Evolutionary conservation across 2,888 invertebrate genomes (phyloP).

Genomic region (Yponomeuta sedellus): DNA sequence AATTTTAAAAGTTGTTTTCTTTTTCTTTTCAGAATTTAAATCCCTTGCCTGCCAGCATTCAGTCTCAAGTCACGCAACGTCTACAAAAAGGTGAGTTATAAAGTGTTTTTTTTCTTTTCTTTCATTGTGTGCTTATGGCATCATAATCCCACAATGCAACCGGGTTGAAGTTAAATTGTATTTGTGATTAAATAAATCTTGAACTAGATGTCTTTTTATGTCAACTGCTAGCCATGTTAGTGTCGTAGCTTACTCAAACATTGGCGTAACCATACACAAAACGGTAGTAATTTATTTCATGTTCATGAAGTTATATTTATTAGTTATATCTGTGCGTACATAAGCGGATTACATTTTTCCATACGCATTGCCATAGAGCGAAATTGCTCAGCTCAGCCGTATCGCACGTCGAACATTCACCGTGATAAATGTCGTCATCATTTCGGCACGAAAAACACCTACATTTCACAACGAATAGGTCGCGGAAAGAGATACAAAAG

Average conservation of each 20-base stretch:
- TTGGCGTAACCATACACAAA: too few species aligned
- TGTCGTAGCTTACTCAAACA: too few species aligned
- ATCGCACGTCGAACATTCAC: conserved; percentile 2
- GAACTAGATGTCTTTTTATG: too few species aligned
- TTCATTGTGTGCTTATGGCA: not conserved
- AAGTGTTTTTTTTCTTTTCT: not conserved
- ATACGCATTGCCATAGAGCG: not conserved
- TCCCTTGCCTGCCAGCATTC: not conserved
- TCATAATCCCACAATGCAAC: too few species aligned
- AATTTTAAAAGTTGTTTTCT: not conserved
- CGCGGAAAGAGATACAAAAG: conserved; percentile 7
- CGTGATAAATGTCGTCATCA: conserved; percentile 8
- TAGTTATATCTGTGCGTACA: not conserved
- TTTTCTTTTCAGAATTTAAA: not conserved
- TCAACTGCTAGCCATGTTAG: too few species aligned
- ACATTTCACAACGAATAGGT: conserved; percentile 8
- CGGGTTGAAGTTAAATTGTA: too few species aligned
- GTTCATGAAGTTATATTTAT: too few species aligned
- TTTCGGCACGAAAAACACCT: conserved; percentile 5
- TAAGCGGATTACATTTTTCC: conserved; percentile 1
- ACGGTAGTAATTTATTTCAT: too few species aligned
- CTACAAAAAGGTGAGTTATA: not conserved
- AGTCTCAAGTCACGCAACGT: not conserved
- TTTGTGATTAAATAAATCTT: too few species aligned
- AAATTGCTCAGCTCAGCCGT: not conserved